A percentile compares a stretch with the other conserved stretches of the same genome.
These are phyloP conservation scores for Coracopsis vasa DNA, from an alignment of 2,113 vertebrate genomes.

Conservation along the genomic window DNA sequence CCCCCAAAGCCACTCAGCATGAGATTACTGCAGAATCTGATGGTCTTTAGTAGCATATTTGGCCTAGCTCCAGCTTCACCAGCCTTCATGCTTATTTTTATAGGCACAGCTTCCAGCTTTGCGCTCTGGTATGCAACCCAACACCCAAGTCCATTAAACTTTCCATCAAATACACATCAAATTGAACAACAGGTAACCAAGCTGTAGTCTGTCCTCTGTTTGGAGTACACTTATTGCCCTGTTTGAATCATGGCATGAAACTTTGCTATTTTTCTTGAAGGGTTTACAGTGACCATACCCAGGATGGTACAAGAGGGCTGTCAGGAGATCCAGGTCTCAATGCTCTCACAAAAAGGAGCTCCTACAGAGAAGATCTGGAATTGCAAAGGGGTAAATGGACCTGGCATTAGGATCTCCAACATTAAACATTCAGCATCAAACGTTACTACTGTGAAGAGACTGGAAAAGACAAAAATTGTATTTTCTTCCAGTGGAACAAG, in stretches of 20 bases:
- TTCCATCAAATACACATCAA: conserved; percentile 1
- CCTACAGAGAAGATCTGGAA: neutral
- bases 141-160: conserved; percentile 43
- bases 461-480: neutral
- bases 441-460: neutral
- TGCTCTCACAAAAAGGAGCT: neutral
- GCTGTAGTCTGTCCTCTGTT: neutral
- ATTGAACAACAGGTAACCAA: conserved; percentile 34
- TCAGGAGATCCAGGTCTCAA: neutral
- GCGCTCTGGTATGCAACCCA: neutral
- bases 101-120: conserved; percentile 43
- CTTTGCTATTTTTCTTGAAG: neutral
- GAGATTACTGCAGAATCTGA: conserved; percentile 26
- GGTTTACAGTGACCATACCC: neutral
- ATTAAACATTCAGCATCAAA: neutral
- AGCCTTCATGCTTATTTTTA: conserved; percentile 48
- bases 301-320: neutral
- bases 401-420: neutral
- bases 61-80: conserved; percentile 26
- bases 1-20: neutral
- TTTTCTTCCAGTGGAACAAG: neutral
- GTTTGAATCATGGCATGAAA: neutral
- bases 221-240: neutral
- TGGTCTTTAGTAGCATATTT: neutral
- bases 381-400: neutral